Base-by-base conservation (phyloP, 2,797 vertebrate species). In the Myoxocephalus aenaeus region DNA sequence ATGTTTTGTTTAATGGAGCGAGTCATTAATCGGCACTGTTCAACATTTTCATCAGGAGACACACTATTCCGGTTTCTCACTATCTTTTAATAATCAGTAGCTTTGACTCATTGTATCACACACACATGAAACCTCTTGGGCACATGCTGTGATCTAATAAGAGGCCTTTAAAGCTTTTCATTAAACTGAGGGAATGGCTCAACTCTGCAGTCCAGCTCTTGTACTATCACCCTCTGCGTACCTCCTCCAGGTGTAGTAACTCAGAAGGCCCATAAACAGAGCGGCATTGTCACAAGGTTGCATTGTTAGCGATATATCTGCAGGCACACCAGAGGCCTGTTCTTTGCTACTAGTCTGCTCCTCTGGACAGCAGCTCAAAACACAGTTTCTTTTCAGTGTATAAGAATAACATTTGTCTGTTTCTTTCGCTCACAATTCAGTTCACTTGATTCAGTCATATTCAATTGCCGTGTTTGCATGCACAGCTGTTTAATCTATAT, bases 241-340 rank as follows among this genome's bases (percentile, higher is more conserved):
- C 42, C 27, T 27, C 67, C 46, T 54, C 62, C 2, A 53, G 34
- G 63, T 69, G 56, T 63, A 10, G 1, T 87, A 80, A 83, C 59
- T 84, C 56, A 73, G 17, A 25, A 63, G 56, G 44, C 25, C 53
- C 57, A 69, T 68, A 70, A 80, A 75, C 53, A 70, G 53, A 54
- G 51, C 25, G 54, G 57, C n/a, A 7, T 9, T 77, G 73, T 76
- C 68, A 74, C 50, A 72, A 62, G 70, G 65, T 50, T 78, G 62
- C 25, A 53, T 38, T 54, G 64, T 66, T 83, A 68, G 73, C 58
- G 51, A 13, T 75, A 64, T 70, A 61, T 76, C 66, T 51, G 50
- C 57, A 34, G 22, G 10, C 32, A 48, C 44, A 42, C 48, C 59
- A 73, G 66, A 72, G 56, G 14, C 74, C 51, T 72, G 64, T 18